phyloP scores from a whole-genome alignment of 2,797 vertebrate genomes.

The Sandelia bainsii region DNA sequence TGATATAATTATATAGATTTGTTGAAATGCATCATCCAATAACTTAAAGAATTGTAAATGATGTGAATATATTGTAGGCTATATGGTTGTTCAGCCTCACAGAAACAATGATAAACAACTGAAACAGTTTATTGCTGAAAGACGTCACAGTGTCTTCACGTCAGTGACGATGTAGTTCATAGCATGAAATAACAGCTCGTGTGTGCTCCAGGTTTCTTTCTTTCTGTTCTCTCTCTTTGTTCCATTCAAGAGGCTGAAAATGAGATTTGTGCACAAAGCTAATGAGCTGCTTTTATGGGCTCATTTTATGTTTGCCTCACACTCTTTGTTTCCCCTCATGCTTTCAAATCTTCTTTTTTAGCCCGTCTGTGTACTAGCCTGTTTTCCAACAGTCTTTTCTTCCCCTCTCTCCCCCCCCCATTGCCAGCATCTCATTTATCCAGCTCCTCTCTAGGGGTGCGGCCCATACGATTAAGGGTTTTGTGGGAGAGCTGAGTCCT shows the following conservation, averaged over 20 bases:
- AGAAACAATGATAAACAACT: too few species aligned
- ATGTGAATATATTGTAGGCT: too few species aligned
- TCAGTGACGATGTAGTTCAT: too few species aligned
- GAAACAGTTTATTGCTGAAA: too few species aligned
- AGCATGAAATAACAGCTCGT: constrained; percentile 9
- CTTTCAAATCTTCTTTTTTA: constrained; percentile 41
- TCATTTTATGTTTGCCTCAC: constrained; percentile 37
- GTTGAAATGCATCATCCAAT: too few species aligned
- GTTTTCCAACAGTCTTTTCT: constrained; percentile 7
- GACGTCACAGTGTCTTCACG: too few species aligned
- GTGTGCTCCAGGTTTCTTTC: constrained; percentile 21
- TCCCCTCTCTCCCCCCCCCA: neutral
- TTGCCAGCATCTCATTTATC: constrained; percentile 42
- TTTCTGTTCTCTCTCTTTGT: constrained; percentile 24
- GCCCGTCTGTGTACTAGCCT: neutral
- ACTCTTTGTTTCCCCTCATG: constrained; percentile 1
- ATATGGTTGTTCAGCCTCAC: too few species aligned
- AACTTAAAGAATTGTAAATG: too few species aligned
- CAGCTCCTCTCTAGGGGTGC: constrained; percentile 55
- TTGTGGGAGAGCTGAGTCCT: constrained; percentile 51
- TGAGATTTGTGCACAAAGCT: constrained; percentile 54
- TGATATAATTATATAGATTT: too few species aligned
- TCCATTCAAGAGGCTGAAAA: constrained; percentile 49
- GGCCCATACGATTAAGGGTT: constrained; percentile 55
- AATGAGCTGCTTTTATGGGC: constrained; percentile 57